These are phyloP conservation scores for Podabrus alpinus DNA, from an alignment of 2,888 invertebrate species.

Conservation along the genomic window DNA sequence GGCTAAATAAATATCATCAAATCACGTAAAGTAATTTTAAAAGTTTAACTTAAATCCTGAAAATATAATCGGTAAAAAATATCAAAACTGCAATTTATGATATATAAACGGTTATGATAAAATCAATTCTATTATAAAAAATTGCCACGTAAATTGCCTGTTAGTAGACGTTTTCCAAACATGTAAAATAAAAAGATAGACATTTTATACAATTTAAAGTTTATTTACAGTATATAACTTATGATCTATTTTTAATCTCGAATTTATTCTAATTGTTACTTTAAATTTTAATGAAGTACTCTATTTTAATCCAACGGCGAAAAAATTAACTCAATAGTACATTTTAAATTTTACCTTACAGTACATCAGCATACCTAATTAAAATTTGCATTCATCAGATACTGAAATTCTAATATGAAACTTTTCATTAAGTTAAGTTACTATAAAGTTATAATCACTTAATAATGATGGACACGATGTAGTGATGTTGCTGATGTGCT, in stretches of 20 bases:
- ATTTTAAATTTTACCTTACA: too few relatives aligned
- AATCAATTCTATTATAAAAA: slow-evolving; percentile 12
- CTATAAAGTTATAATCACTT: background rate
- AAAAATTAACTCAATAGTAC: too few relatives aligned
- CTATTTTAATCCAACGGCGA: too few relatives aligned
- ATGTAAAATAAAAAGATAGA: background rate
- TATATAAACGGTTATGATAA: background rate
- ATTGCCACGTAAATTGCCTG: slow-evolving; percentile 9
- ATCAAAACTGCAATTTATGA: background rate
- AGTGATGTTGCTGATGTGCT: background rate
- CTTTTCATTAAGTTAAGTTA: too few relatives aligned
- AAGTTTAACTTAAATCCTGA: background rate
- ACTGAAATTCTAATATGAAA: too few relatives aligned
- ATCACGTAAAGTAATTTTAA: background rate
- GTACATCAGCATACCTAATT: background rate
- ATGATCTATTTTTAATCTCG: background rate
- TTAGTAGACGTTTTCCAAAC: background rate
- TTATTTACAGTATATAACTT: background rate
- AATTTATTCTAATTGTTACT: too few relatives aligned
- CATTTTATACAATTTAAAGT: background rate
- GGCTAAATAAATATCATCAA: background rate
- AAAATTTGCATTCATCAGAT: background rate
- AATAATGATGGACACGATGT: background rate
- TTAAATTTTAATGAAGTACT: too few relatives aligned
- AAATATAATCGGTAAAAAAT: background rate